A percentile compares a stretch with the other conserved stretches of the same genome.
Conservation (phyloP, 2,113 vertebrate species). For the Hippocampus guttulatus region DNA sequence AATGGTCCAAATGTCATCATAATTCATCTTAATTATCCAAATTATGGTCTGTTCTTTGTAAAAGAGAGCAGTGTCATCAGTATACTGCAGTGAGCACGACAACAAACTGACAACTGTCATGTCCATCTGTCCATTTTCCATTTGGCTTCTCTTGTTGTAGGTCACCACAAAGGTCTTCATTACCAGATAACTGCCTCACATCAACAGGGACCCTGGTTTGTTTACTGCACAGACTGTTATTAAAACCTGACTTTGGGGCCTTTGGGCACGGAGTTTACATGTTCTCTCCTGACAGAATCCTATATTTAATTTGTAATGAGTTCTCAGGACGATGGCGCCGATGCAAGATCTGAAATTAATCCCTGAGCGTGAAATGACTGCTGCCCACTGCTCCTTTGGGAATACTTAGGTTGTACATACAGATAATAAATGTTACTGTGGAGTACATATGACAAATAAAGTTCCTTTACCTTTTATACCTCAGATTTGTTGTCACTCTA, state of each 20-base stretch:
- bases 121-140: background rate
- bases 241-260: background rate
- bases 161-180: background rate
- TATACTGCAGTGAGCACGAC: background rate
- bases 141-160: background rate
- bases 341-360: background rate
- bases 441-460: background rate
- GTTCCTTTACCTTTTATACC: background rate
- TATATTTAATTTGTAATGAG: background rate
- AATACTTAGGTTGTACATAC: background rate
- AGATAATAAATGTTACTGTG: background rate
- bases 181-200: background rate
- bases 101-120: background rate
- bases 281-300: background rate
- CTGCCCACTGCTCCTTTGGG: background rate
- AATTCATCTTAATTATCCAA: conserved; percentile 11
- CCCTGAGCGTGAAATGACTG: background rate
- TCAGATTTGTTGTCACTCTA: background rate
- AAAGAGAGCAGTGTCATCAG: conserved; percentile 6
- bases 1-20: conserved; percentile 14
- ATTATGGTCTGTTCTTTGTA: conserved; percentile 6
- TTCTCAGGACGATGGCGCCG: background rate
- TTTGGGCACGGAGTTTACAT: background rate
- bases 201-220: background rate
- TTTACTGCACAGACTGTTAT: background rate